These are phyloP conservation scores for Gryllus bimaculatus DNA, from an alignment of 1,140 invertebrate genomes.

Conservation along the genomic window DNA sequence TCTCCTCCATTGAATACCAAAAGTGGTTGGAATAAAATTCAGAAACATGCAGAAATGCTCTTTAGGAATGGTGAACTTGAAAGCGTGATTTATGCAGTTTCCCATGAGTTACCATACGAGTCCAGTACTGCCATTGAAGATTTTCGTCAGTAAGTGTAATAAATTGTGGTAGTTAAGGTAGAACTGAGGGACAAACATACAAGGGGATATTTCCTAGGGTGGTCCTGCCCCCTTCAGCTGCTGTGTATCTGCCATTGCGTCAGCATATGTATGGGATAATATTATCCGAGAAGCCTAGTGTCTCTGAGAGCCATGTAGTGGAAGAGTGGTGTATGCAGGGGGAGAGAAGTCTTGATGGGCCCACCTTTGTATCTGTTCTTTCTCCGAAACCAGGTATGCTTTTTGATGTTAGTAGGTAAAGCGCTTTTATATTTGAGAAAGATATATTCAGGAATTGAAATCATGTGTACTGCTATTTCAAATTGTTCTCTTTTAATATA, in stretches of 20 bases:
- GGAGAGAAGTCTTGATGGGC: conserved; percentile 20
- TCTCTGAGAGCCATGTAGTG: conserved; percentile 3
- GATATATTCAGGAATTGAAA: too few relatives aligned
- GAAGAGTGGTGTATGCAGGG: conserved; percentile 25
- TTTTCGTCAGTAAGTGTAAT: conserved; percentile 18
- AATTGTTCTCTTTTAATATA: too few relatives aligned
- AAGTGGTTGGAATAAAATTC: not conserved
- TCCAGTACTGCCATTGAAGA: conserved; percentile 28
- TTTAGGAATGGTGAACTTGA: not conserved
- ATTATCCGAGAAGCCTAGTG: conserved; percentile 24
- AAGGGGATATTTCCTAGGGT: not conserved
- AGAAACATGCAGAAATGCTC: not conserved
- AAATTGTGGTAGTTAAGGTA: too few relatives aligned
- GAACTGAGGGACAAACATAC: too few relatives aligned
- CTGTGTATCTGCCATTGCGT: conserved; percentile 25
- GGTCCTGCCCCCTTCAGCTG: conserved; percentile 24
- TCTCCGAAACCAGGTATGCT: not conserved
- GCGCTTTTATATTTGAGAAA: too few relatives aligned
- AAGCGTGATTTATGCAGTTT: not conserved
- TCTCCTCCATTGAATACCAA: not conserved
- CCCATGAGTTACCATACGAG: conserved; percentile 25
- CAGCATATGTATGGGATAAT: conserved; percentile 28
- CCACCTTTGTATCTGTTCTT: not conserved
- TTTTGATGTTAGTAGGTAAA: not conserved
- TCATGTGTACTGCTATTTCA: too few relatives aligned